Evolutionary conservation across 2,888 invertebrate genomes (phyloP), one percentile per base, ranked within the genome.

Genomic region (Leptothorax acervorum): DNA sequence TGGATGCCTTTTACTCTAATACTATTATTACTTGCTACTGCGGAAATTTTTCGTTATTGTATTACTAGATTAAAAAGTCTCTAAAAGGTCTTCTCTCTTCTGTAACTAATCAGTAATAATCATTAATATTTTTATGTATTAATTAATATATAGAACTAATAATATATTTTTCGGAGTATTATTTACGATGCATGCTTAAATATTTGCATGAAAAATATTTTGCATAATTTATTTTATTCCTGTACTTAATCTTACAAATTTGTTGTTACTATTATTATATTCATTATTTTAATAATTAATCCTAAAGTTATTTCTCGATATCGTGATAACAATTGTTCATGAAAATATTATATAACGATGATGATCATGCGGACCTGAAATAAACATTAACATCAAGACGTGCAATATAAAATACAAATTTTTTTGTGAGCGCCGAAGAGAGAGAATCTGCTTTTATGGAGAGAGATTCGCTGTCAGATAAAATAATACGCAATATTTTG

Each of bases 401-500:
- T 3, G 48, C 9, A 6, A 6, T 62, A 23, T 18, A 53, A 76
- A 39, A 28, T 42, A 53, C 5, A 42, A 12, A 55, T 18, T 28
- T 76, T 76, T 65, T 23, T 55, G 18, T 53, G 6, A 3, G 2
- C 18, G 28, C 3, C 8, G 12, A 23, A n/a, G 18, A 18, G 31
- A 23, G n/a, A 23, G 62, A 71, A 71, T 31, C 39, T 35, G 60
- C 65, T 84, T 66, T 31, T 51, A 53, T 70, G 57, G 39, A 23
- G 23, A 23, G 23, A 71, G 57, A 85, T 55, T 86, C 55, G 82
- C 70, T 84, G 84, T 86, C 84, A 73, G 66, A 70, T 74, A 81
- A 82, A 88, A 88, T 71, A 62, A 82, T 65, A 73, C 60, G 65
- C 31, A 55, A 86, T 82, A 88, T 74, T 79, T 70, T 78, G 39